A percentile compares a stretch with the other conserved stretches of the same genome.
These are phyloP conservation scores for Puffinus mauretanicus DNA, from an alignment of 2,113 vertebrate genomes.

Conservation along the genomic window DNA sequence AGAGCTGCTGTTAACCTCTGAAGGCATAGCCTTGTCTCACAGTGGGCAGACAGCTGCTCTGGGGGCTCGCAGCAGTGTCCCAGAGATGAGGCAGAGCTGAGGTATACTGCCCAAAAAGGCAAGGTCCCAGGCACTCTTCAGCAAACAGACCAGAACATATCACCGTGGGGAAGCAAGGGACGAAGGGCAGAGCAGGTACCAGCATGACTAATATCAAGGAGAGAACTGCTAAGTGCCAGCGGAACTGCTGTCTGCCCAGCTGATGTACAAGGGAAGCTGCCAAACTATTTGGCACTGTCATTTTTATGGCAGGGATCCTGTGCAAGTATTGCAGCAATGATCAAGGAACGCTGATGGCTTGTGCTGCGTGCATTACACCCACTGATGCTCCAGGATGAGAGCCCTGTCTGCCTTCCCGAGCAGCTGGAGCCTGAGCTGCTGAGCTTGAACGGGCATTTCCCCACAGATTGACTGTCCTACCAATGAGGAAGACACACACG, in stretches of 20 bases:
- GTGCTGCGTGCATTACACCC: neutral
- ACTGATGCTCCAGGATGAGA: fast-evolving
- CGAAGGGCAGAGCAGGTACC: neutral
- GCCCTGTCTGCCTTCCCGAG: neutral
- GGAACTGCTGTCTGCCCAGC: neutral
- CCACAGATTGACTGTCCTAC: fast-evolving
- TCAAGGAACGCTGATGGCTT: neutral
- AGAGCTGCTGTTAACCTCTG: neutral
- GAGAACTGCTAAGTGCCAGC: neutral
- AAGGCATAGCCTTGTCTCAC: neutral
- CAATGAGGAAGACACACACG: neutral
- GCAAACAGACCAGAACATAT: neutral
- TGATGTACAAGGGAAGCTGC: neutral
- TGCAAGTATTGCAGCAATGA: neutral
- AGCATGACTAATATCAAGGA: neutral
- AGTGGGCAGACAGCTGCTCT: neutral
- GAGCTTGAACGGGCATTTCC: neutral
- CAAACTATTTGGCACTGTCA: neutral
- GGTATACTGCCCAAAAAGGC: neutral
- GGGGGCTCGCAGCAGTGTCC: neutral
- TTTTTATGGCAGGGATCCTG: neutral
- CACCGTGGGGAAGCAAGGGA: neutral
- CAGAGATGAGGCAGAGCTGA: neutral
- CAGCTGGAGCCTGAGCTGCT: neutral
- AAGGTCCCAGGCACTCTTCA: neutral